phyloP scores from a whole-genome alignment of 2,113 vertebrate species.

The Colossoma macropomum region DNA sequence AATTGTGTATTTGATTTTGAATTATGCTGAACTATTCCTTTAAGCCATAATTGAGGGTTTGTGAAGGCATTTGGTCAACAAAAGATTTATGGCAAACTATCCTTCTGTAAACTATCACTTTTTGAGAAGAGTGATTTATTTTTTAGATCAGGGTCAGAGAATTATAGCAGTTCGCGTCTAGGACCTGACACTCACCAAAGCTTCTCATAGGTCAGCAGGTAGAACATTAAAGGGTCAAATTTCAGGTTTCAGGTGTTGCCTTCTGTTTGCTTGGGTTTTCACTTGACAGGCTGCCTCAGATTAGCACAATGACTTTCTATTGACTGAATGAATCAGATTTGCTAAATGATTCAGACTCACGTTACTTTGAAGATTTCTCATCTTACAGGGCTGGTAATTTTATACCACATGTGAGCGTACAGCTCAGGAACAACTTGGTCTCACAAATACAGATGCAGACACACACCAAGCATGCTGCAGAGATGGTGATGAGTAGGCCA shows the following conservation, averaged over 20 bases:
- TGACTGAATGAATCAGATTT: slow-evolving; percentile 10
- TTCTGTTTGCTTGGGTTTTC: not conserved
- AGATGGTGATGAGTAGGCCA: not conserved
- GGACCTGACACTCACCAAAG: not conserved
- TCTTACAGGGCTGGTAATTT: slow-evolving; percentile 7
- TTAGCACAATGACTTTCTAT: not conserved
- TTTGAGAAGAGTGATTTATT: too few relatives aligned
- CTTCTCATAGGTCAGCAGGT: not conserved
- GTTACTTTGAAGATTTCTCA: slow-evolving; percentile 7
- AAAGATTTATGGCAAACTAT: too few relatives aligned
- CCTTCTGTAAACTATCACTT: too few relatives aligned
- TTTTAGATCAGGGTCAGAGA: too few relatives aligned
- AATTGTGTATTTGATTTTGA: too few relatives aligned
- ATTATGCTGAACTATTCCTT: too few relatives aligned
- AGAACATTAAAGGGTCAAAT: not conserved
- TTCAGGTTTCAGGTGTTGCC: not conserved
- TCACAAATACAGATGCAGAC: not conserved
- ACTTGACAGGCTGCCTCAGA: not conserved
- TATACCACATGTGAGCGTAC: not conserved
- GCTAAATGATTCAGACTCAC: slow-evolving; percentile 19
- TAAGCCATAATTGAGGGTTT: too few relatives aligned
- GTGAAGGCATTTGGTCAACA: too few relatives aligned
- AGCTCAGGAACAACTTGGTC: not conserved
- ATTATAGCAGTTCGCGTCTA: not conserved
- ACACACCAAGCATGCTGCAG: not conserved